Percentiles rank a stretch among this genome's conserved stretches.
These are phyloP conservation scores for Acrocephalus arundinaceus DNA, from an alignment of 2,113 vertebrate genomes.

Conservation along the genomic window DNA sequence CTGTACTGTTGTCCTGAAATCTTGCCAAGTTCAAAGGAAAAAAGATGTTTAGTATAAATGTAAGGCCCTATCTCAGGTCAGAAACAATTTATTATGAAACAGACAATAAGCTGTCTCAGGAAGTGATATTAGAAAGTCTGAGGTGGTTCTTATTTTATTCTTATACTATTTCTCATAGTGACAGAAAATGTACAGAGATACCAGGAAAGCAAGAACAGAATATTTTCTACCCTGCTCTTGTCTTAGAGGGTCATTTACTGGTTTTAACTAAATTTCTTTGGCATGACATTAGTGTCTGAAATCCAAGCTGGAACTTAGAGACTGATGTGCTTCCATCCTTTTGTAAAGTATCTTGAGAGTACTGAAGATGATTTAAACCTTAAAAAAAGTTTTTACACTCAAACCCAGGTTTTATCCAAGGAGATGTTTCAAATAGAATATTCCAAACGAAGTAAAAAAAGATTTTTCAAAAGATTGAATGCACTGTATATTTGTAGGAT, in stretches of 20 bases:
- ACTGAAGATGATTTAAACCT: neutral
- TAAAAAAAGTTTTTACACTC: neutral
- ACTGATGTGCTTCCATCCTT: neutral
- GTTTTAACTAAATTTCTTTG: neutral
- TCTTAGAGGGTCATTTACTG: neutral
- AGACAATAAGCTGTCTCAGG: neutral
- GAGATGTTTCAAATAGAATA: neutral
- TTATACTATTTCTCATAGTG: neutral
- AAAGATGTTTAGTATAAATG: neutral
- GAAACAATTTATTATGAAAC: neutral
- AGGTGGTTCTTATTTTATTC: neutral
- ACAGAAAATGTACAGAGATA: neutral
- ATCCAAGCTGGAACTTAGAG: neutral
- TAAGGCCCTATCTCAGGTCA: neutral
- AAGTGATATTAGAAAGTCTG: neutral
- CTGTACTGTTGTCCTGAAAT: neutral
- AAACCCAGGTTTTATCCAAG: neutral
- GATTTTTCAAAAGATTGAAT: neutral
- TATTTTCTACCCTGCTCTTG: neutral
- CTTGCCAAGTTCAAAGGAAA: neutral
- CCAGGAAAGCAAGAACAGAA: neutral
- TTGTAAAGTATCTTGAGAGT: neutral
- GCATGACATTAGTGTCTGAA: neutral
- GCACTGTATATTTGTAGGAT: neutral
- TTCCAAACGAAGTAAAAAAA: neutral